These are phyloP conservation scores for Apis florea DNA, from an alignment of 1,140 invertebrate genomes.

Conservation along the genomic window DNA sequence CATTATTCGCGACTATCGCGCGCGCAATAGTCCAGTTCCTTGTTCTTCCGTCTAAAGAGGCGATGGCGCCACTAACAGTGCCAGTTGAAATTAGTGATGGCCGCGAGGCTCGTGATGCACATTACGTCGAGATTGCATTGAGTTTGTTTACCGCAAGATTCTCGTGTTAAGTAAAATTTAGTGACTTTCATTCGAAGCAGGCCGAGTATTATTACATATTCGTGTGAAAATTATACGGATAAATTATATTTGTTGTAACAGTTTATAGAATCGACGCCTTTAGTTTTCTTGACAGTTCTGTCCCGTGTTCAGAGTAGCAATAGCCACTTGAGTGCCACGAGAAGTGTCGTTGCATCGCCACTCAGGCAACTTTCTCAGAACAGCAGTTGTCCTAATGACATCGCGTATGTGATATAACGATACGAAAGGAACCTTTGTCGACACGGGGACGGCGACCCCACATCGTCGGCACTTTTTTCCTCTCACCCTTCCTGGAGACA, in stretches of 20 bases:
- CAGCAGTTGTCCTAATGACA: slow-evolving; percentile 26
- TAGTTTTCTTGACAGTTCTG: slow-evolving; percentile 38
- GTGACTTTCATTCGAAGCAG: neutral
- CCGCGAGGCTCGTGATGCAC: slow-evolving; percentile 65
- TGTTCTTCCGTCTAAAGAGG: slow-evolving; percentile 54
- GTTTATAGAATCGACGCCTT: neutral
- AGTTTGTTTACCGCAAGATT: slow-evolving; percentile 65
- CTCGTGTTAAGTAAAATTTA: neutral
- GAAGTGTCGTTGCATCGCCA: slow-evolving; percentile 24
- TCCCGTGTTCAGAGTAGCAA: slow-evolving; percentile 37
- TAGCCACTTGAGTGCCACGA: slow-evolving; percentile 37
- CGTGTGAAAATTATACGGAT: neutral
- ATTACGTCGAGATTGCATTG: slow-evolving; percentile 51
- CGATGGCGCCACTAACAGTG: slow-evolving; percentile 54
- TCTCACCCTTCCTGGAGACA: slow-evolving; percentile 46
- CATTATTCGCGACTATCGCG: slow-evolving; percentile 22
- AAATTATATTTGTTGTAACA: neutral
- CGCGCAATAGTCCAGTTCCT: slow-evolving; percentile 55
- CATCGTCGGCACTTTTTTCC: slow-evolving; percentile 51
- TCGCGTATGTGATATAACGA: slow-evolving; percentile 36
- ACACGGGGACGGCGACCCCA: slow-evolving; percentile 49
- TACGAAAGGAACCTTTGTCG: slow-evolving; percentile 24
- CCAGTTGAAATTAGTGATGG: slow-evolving; percentile 67
- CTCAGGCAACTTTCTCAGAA: neutral
- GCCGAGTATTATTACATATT: neutral